Evolutionary conservation across 2,797 vertebrate genomes (phyloP).

Genomic region (Pseudomugil gertrudae): DNA sequence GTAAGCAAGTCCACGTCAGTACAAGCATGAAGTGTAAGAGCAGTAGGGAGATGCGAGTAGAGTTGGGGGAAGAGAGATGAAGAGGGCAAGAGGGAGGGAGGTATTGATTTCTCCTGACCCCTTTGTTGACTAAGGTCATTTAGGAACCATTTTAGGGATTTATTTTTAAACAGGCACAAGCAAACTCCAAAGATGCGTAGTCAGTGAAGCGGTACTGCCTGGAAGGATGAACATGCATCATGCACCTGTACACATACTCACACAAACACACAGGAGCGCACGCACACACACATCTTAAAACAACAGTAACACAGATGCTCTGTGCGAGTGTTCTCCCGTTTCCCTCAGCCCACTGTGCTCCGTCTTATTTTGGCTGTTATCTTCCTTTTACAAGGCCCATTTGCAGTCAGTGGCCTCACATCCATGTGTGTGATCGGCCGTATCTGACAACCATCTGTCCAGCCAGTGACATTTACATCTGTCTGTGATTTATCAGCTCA

Average conservation of each 20-base stretch:
- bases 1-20: conserved; percentile 26
- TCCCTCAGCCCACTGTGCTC: conserved; percentile 35
- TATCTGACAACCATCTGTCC: conserved; percentile 76
- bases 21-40: conserved; percentile 49
- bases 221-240: conserved; percentile 49
- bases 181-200: conserved; percentile 63
- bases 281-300: conserved; percentile 43
- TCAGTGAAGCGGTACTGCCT: conserved; percentile 56
- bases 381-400: conserved; percentile 64
- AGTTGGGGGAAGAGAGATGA: conserved; percentile 69
- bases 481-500: conserved; percentile 64
- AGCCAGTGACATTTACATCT: conserved; percentile 63
- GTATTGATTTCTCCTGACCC: conserved; percentile 89
- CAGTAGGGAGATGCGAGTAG: conserved; percentile 66
- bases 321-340: conserved; percentile 45
- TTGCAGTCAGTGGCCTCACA: conserved; percentile 66
- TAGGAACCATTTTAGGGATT: conserved; percentile 80
- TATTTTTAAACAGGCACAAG: conserved; percentile 81
- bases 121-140: conserved; percentile 84
- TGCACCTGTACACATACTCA: conserved; percentile 29
- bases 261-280: conserved; percentile 18
- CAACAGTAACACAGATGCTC: conserved; percentile 57
- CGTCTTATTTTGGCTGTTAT: conserved; percentile 54
- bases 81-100: conserved; percentile 73
- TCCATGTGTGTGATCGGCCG: conserved; percentile 65